Evolutionary conservation across 2,113 vertebrate genomes (phyloP).

Genomic region (Grammomys dolichurus): DNA sequence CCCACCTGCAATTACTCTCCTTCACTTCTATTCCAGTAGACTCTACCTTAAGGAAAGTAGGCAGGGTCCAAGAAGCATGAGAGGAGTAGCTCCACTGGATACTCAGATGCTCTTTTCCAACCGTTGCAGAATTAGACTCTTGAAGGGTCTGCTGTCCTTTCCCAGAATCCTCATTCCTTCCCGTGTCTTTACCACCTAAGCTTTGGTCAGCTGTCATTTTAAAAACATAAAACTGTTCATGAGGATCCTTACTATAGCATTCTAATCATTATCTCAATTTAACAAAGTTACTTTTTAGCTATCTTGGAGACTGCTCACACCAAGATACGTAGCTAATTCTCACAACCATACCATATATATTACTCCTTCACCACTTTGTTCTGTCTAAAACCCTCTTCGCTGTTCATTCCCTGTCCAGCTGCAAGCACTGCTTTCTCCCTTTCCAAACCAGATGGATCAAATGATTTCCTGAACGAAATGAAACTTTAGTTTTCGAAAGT

Average conservation of each 20-base stretch:
- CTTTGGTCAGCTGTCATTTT: neutral
- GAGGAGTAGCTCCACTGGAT: neutral
- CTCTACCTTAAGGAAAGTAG: neutral
- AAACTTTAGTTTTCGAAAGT: neutral
- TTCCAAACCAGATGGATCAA: constrained; percentile 12
- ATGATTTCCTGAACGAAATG: neutral
- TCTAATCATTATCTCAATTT: neutral
- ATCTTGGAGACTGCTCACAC: neutral
- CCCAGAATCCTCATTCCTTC: neutral
- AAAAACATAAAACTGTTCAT: neutral
- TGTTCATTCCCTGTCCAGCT: neutral
- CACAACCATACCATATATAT: neutral
- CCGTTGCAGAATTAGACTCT: neutral
- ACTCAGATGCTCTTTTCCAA: neutral
- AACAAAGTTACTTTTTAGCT: neutral
- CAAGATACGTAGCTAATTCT: neutral
- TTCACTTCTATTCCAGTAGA: neutral
- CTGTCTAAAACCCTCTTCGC: neutral
- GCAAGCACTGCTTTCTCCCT: neutral
- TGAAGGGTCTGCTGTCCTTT: neutral
- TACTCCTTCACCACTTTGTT: neutral
- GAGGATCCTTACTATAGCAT: neutral
- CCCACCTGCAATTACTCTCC: neutral
- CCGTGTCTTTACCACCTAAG: neutral
- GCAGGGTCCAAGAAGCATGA: neutral